Percentiles rank a stretch among this genome's conserved stretches.
Evolutionary conservation across 2,888 invertebrate genomes (phyloP).

Genomic region (Piscicola geometra): DNA sequence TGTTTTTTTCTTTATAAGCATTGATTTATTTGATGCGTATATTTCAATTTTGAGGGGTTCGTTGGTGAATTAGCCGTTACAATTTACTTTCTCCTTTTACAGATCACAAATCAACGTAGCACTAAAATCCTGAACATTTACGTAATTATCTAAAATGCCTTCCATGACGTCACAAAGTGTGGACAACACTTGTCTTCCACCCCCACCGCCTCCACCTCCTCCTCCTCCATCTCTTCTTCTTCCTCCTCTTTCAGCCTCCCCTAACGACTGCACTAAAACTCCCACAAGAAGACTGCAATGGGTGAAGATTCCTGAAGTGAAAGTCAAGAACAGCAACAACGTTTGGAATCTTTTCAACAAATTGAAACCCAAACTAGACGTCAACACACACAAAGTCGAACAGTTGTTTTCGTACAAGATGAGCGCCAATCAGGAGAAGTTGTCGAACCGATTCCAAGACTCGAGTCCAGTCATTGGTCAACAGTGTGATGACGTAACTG

Average conservation of each 20-base stretch:
- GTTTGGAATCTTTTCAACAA: slow-evolving; percentile 34
- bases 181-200: too few relatives aligned
- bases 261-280: neutral
- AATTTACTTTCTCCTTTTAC: too few relatives aligned
- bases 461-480: neutral
- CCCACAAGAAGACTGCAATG: neutral
- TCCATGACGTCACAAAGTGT: neutral
- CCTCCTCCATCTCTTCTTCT: neutral
- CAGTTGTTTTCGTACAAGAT: slow-evolving; percentile 49
- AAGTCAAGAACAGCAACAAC: neutral
- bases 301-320: slow-evolving; percentile 4
- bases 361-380: slow-evolving; percentile 45
- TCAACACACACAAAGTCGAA: slow-evolving; percentile 54
- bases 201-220: neutral
- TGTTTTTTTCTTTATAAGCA: too few relatives aligned
- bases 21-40: too few relatives aligned
- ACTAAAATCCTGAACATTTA: too few relatives aligned
- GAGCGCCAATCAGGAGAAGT: neutral
- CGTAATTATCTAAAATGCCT: neutral
- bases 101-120: too few relatives aligned
- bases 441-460: neutral
- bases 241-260: neutral
- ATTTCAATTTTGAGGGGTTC: too few relatives aligned
- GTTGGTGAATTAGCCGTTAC: too few relatives aligned
- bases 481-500: neutral